Conservation (phyloP, 2,888 invertebrate genomes). For the Notodonta ziczac region DNA sequence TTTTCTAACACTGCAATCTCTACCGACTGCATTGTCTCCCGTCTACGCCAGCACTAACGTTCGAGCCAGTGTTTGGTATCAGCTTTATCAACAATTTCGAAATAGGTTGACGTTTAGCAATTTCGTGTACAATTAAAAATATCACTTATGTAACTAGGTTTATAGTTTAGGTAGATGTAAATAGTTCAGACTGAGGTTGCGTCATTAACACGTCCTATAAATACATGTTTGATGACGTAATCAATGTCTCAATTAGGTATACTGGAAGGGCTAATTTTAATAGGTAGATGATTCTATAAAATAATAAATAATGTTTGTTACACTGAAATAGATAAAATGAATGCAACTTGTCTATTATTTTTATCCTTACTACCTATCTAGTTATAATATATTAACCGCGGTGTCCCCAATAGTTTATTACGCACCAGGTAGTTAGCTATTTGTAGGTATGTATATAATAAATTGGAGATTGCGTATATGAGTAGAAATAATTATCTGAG, state of each 20-base stretch:
- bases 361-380: background rate
- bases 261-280: conserved; percentile 63
- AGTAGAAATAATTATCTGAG: too few species aligned
- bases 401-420: too few species aligned
- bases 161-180: conserved; percentile 50
- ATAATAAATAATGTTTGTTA: conserved; percentile 79
- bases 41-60: conserved; percentile 1
- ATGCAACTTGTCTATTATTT: conserved; percentile 50
- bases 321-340: conserved; percentile 79
- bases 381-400: too few species aligned
- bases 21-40: background rate
- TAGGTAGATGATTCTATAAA: conserved; percentile 67
- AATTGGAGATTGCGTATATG: too few species aligned
- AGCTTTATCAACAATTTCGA: conserved; percentile 20
- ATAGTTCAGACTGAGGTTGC: conserved; percentile 43
- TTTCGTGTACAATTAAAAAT: conserved; percentile 31
- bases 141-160: conserved; percentile 37
- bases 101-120: conserved; percentile 29
- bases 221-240: conserved; percentile 45
- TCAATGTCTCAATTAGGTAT: conserved; percentile 53
- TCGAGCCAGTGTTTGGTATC: conserved; percentile 10
- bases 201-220: conserved; percentile 33
- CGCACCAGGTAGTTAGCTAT: too few species aligned
- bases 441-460: too few species aligned
- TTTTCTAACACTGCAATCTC: background rate